Evolutionary conservation across 2,797 vertebrate species (phyloP), one percentile per base, ranked within the genome.

Genomic region (Spizella passerina): DNA sequence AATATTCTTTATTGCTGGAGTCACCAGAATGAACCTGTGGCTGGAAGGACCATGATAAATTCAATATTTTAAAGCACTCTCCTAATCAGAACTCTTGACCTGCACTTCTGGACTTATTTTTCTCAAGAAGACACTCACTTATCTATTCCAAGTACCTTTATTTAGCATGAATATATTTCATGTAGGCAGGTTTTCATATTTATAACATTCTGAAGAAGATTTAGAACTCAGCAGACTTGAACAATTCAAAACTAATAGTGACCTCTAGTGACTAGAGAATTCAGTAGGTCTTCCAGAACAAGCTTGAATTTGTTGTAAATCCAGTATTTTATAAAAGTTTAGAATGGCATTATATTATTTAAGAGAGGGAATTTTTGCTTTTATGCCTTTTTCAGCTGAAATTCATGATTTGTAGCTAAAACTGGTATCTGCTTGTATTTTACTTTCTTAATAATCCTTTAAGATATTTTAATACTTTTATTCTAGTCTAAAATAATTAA

Each of bases 191-290:
- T 34, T 91, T 78, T 91, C 61, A 80, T 75, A 95, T 89, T 88
- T 77, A 88, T 82, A 95, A 78, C 39, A 36, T 83, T 63, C 38
- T 44, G 32, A 85, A 22, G 34, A 86, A 92, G 94, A 86, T 77
- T 81, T 64, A 23, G 23, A 46, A 52, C 16, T 43, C 81, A 49
- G 18, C 34, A 86, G 55, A 61, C 32, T 82, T 32, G 39, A 29
- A 69, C 32, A 52, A 97, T 96, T 97, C 82, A 96, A 96, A 97
- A 97, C 88, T 97, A 96, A 97, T 26, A 97, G 95, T 97, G 98
- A 97, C 97, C 97, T 95, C 97, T 98, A 97, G 96, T 97, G 97
- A 96, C 96, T 78, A 78, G 44, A 93, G 38, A 94, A 96, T 65
- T 92, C 47, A 84, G 72, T 82, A 76, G 43, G 38, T 66, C 55